Evolutionary conservation across 92 coral and sea anemone genomes (phyloP), one percentile per base, ranked within the genome.

Genomic region (Muricea muricata): DNA sequence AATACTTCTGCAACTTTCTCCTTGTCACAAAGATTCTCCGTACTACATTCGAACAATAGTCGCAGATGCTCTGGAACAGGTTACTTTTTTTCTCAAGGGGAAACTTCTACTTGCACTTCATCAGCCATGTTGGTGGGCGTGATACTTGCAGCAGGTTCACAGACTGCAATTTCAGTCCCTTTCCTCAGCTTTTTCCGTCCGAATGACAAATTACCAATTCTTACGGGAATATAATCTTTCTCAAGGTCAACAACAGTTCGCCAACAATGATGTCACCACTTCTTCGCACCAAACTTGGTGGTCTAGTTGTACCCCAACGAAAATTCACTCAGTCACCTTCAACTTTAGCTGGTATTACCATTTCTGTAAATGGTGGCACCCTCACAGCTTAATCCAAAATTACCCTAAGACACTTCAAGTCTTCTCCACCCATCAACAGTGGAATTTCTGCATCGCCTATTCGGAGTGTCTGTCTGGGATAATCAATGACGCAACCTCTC

Each of bases 171-270:
- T 45, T 67, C 74, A 15, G 74, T 37, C n/a, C 46, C 74, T 15
- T 28, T 67, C 47, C 17, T 67, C 26, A 67, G 31, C n/a, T 67
- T 67, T 23, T 67, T 20, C 3, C 46, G 25, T 4, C 46, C 46
- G 1, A 23, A 21, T 1, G 13, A 20, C n/a, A 85, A 78, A 72
- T 90, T 89, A n/a, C 32, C 90, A 45, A 89, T 28, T 52, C 90
- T 67, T 42, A 89, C 81, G 6, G 87, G 67, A 14, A 86, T 73
- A 39, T 57, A 69, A 1, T 81, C 87, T 0, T 52, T 41, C 26
- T 85, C 52, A n/a, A 73, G 42, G 57, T 89, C 87, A 7, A 89
- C 85, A 26, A 86, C 18, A 25, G 90, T 86, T 65, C 69, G 75
- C 87, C 93, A 26, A 89, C 87, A 80, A 86, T 81, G 18, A 89